These are phyloP conservation scores for Osmerus mordax DNA, from an alignment of 2,113 vertebrate species.

Conservation along the genomic window DNA sequence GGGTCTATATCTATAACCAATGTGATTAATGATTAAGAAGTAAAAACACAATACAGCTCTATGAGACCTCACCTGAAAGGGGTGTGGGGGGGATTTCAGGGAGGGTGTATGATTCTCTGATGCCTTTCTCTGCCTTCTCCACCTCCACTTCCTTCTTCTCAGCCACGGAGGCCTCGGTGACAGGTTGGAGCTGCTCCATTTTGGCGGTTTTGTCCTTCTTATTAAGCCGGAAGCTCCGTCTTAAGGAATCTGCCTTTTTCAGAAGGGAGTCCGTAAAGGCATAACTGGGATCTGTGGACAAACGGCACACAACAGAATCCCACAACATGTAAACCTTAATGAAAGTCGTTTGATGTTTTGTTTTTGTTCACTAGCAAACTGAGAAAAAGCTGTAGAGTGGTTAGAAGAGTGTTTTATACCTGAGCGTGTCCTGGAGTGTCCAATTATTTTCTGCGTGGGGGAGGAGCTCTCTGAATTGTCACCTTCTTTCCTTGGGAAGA, in stretches of 20 bases:
- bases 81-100: conserved; percentile 61
- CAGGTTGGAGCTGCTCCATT: neutral
- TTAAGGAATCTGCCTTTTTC: conserved; percentile 20
- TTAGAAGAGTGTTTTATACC: conserved; percentile 28
- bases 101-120: conserved; percentile 56
- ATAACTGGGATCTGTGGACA: conserved; percentile 42
- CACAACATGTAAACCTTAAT: neutral
- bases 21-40: neutral
- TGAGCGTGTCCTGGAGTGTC: conserved; percentile 44
- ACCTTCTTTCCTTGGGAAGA: conserved; percentile 35
- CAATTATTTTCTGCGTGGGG: neutral
- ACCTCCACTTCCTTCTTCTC: neutral
- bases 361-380: neutral
- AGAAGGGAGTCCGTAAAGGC: neutral
- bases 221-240: conserved; percentile 33
- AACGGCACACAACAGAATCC: neutral
- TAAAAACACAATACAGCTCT: neutral
- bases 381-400: neutral
- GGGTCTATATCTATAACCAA: neutral
- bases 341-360: neutral
- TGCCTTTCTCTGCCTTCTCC: conserved; percentile 14
- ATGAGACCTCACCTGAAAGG: conserved; percentile 62
- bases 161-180: conserved; percentile 8
- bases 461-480: neutral
- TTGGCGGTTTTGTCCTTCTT: conserved; percentile 30